A percentile compares a stretch with the other conserved stretches of the same genome.
phyloP scores from a whole-genome alignment of 2,113 vertebrate species.

The Corydoras sp. region DNA sequence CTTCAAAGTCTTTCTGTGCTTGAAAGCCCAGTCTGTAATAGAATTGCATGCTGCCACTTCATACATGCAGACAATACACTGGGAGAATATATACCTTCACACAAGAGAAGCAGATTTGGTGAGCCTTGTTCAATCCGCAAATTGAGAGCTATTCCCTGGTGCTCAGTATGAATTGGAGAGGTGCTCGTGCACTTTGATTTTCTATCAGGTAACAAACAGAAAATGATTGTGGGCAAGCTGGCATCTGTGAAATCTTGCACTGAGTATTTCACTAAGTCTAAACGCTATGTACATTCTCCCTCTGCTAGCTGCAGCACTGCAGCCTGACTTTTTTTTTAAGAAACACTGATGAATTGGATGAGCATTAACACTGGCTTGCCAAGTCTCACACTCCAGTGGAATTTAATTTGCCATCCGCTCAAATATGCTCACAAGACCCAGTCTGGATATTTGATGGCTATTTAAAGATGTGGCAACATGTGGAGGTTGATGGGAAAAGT shows the following conservation, averaged over 20 bases:
- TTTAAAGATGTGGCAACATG: conserved; percentile 5
- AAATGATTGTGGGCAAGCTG: not conserved
- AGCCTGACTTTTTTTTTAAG: conserved; percentile 16
- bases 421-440: conserved; percentile 1
- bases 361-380: conserved; percentile 21
- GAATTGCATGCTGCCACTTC: conserved; percentile 4
- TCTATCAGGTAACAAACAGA: not conserved
- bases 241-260: not conserved
- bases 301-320: not conserved
- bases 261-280: not conserved
- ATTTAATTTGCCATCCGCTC: conserved; percentile 26
- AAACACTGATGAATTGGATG: conserved; percentile 19
- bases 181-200: conserved; percentile 1
- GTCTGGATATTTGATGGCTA: conserved; percentile 16
- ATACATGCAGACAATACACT: not conserved
- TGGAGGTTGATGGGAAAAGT: conserved; percentile 4
- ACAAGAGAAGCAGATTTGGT: not conserved
- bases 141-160: not conserved
- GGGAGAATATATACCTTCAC: not conserved
- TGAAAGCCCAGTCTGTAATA: conserved; percentile 13
- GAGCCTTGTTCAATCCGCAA: not conserved
- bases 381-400: conserved; percentile 13
- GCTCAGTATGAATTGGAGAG: not conserved
- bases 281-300: not conserved
- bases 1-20: not conserved